These are phyloP conservation scores for Heterodera schachtii DNA, from an alignment of 1,140 invertebrate genomes.

Conservation along the genomic window DNA sequence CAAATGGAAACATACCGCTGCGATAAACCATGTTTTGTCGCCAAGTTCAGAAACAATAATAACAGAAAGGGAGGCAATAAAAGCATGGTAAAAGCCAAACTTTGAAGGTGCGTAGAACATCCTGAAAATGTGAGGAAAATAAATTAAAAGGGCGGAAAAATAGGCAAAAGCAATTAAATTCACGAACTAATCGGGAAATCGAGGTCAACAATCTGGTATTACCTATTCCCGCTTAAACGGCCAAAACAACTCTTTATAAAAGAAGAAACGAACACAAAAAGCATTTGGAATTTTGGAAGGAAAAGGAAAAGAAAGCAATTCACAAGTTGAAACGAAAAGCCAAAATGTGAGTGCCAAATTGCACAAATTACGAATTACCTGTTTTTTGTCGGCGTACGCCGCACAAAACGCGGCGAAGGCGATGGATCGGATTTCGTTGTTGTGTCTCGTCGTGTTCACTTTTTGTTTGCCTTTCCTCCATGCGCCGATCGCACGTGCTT, in stretches of 20 bases:
- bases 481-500: too few relatives aligned
- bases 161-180: too few relatives aligned
- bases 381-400: not conserved
- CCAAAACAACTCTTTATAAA: too few relatives aligned
- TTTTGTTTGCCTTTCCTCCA: too few relatives aligned
- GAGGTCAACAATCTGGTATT: too few relatives aligned
- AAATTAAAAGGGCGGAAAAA: too few relatives aligned
- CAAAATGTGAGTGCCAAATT: too few relatives aligned
- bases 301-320: too few relatives aligned
- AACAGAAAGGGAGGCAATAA: slow-evolving; percentile 88
- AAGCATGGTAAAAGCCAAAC: slow-evolving; percentile 85
- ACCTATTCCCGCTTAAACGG: too few relatives aligned
- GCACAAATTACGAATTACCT: not conserved
- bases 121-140: too few relatives aligned
- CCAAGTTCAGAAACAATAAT: slow-evolving; percentile 96
- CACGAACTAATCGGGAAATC: too few relatives aligned
- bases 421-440: slow-evolving; percentile 11
- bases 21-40: slow-evolving; percentile 86
- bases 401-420: not conserved
- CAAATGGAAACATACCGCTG: slow-evolving; percentile 29
- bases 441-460: not conserved
- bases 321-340: not conserved
- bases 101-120: slow-evolving; percentile 19
- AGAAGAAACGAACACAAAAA: too few relatives aligned
- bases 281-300: not conserved